Base-by-base conservation (phyloP, 2,888 invertebrate genomes). In the Polymixis flavicincta region DNA sequence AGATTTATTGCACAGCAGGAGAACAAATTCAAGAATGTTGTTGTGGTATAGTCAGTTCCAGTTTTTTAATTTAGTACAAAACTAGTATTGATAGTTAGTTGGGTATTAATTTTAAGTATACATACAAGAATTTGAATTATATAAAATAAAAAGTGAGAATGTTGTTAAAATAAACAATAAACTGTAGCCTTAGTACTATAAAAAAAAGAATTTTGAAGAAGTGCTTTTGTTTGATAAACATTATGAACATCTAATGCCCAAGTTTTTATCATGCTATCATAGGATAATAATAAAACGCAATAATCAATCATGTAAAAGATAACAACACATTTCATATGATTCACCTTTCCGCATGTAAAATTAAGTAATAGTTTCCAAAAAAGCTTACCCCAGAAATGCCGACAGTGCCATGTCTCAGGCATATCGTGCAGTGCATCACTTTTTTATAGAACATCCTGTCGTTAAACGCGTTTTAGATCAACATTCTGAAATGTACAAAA, bases 361-460 rank as follows among this genome's bases (percentile, higher is more conserved):
- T 45, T 60, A 80, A 75, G 42, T 28, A 76, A 63, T 63, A 59
- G n/a, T 70, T 70, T 61, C 65, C 13, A 45, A 71, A 71, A 74
- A 67, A 65, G 54, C 93, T 95, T 88, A 96, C 96, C 88, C 92
- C 91, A 86, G 93, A 92, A 76, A 95, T 87, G 32, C 92, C 92
- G 73, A 90, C 71, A 69, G 89, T 85, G 72, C 94, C 93, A 92
- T 94, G 92, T 87, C 91, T 94, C 72, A 94, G 88, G 90, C 95
- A 96, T 70, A 93, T 86, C 72, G 92, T 93, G 87, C 95, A 96
- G 82, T 95, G 93, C 74, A 95, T 89, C 75, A 95, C 93, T 89
- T 94, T 95, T 85, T 93, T 88, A 88, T 94, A 95, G 76, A 96
- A 95, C 96, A 96, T 96, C 67, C 76, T 91, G 82, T 57, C 71